Evolutionary conservation across 2,797 vertebrate species (phyloP), one percentile per base, ranked within the genome.

Genomic region (Parauchenoglanis punctatus): DNA sequence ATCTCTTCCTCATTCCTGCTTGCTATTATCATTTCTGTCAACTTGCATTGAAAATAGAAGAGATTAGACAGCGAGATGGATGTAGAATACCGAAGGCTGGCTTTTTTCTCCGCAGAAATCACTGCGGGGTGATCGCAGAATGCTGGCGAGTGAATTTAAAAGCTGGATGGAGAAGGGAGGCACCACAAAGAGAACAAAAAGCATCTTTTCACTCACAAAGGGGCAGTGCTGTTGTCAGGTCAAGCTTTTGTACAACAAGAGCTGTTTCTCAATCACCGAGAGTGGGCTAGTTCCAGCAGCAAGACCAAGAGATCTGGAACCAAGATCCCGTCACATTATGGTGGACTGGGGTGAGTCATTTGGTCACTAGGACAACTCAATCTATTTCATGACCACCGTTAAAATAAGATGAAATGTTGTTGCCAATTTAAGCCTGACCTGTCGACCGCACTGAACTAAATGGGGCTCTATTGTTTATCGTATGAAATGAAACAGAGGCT

Each of bases 1-100:
- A 91, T 92, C 92, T 91, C 90, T 88, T 83, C 58, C 81, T 90
- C 92, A 89, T 89, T 93, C 92, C 91, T 88, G 90, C 90, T 89
- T 85, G 86, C 90, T 91, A 88, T 84, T 82, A 84, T 77, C 70
- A 76, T 81, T 89, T 87, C n/a, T 49, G 89, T 85, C 31, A 17
- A 63, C 83, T 84, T 78, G 70, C 84, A 86, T 61, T 84, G 15
- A 65, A n/a, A 49, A 72, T 65, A 52, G 40, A 81, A 78, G 28
- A 31, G 49, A 31, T 25, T 25, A n/a, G 73, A 77, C 49, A 54
- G 75, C 8, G 83, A 87, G 87, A 85, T n/a, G 54, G 35, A 82
- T 83, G 84, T n/a, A 49, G 86, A 89, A 88, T 85, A 73, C 82
- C 46, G 58, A 88, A 78, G 15, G n/a, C 85, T 88, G 80, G 68